phyloP scores from a whole-genome alignment of 2,113 vertebrate genomes.

The Sakesphorus luctuosus region DNA sequence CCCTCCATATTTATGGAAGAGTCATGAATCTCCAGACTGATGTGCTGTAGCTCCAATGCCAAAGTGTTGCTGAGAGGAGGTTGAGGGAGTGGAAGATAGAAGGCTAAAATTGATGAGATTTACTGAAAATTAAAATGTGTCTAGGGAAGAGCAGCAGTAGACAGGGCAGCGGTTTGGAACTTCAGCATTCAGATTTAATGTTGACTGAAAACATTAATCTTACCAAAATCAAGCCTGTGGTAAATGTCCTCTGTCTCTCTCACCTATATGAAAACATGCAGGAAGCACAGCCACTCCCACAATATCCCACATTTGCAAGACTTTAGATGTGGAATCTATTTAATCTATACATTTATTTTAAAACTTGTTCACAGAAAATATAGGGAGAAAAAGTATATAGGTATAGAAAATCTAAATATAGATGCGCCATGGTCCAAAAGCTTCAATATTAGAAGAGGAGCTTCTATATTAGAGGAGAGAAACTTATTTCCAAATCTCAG shows the following conservation, averaged over 20 bases:
- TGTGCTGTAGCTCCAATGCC: not conserved
- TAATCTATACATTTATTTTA: not conserved
- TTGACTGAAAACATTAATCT: not conserved
- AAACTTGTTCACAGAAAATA: not conserved
- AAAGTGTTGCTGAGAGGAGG: not conserved
- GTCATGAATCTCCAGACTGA: not conserved
- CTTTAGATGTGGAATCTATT: not conserved
- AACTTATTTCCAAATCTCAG: not conserved
- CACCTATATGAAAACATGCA: not conserved
- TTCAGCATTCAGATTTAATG: not conserved
- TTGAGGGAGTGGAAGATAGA: not conserved
- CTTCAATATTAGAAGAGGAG: not conserved
- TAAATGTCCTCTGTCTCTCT: not conserved
- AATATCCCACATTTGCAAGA: not conserved
- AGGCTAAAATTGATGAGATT: not conserved
- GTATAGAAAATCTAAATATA: not conserved
- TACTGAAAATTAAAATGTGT: not conserved
- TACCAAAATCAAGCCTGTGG: not conserved
- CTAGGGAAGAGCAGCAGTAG: not conserved
- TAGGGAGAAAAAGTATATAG: fast-evolving
- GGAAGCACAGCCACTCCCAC: not conserved
- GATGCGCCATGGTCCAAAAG: not conserved
- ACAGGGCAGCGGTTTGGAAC: not conserved
- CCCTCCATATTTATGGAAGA: fast-evolving
- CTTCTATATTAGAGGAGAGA: not conserved